Base-by-base conservation (phyloP, 2,888 invertebrate genomes). In the Eumerus sabulonum region DNA sequence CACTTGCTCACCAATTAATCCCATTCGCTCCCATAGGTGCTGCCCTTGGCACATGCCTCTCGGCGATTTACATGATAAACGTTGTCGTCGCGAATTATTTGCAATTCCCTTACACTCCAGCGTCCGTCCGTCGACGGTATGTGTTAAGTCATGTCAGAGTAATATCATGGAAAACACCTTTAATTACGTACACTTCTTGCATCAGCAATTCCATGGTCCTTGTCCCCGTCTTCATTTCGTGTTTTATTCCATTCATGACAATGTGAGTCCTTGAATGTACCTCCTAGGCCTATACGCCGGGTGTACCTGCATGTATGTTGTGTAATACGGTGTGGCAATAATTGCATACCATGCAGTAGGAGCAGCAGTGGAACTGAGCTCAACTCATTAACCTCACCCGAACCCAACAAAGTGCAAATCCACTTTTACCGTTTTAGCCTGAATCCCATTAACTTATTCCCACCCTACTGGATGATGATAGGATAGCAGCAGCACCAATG, bases 391-490 rank as follows among this genome's bases (percentile, higher is more conserved):
- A 77, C 76, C 72, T 62, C 56, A 57, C 14, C 62, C 76, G 76
- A 77, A 77, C 76, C 76, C 76, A 72, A 77, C 72, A 77, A 67
- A 77, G 76, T 77, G 76, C 72, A 72, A 67, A 77, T 77, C 72
- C 67, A 77, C 62, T 77, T 68, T 77, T 72, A 40, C 66, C 62
- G 76, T 66, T 62, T 66, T 59, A 67, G 56, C 40, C 51, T 19
- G n/a, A 40, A 9, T 11, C 40, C 9, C 12, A 40, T 40, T 27
- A 7, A 4, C 27, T 27, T 27, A 27, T 27, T 27, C 27, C 27
- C 27, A 27, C 27, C 7, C 27, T 7, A 27, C 7, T 7, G 27
- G 7, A 27, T 27, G 27, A n/a, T n/a, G 27, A 27, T 27, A 27
- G 27, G 7, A 27, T 27, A 27, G 27, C 44, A 66, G 27, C 54